Base-by-base conservation (phyloP, 2,888 invertebrate species). In the Latheticus oryzae region DNA sequence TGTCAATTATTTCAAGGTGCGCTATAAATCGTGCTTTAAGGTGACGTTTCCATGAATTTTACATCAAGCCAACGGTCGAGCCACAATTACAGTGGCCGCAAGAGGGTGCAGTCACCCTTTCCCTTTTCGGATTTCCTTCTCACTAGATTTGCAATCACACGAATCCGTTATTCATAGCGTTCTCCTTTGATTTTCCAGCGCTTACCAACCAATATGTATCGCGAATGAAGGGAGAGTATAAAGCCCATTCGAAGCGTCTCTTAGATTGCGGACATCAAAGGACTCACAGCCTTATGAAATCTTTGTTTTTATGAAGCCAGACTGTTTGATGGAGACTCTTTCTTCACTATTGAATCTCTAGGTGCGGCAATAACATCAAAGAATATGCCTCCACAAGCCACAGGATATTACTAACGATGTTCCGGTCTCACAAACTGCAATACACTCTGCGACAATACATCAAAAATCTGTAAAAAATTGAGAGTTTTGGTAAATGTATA, bases 1-100 rank as follows among this genome's bases (percentile, higher is more conserved):
- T 70, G 73, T 74, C 73, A 74, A 73, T 73, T 75, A 74, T 73
- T 72, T 71, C 68, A 70, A 73, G 73, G 69, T 70, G 64, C 60
- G 68, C 70, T 59, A 73, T 75, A 75, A 75, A 75, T 75, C 69
- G 71, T 64, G 61, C 62, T 66, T 68, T 66, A 72, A 73, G 70
- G 71, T 73, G 73, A 73, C 73, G 67, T 66, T 63, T 68, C 69
- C 74, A 76, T 76, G 75, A 76, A 76, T 76, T 75, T 76, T 74
- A 72, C 75, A 76, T 74, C 69, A 65, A 37, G 63, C 61, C 63
- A 55, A 60, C 66, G 70, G 70, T 66, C 68, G 64, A 71, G 69
- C 66, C 65, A 68, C 73, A 75, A 74, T 76, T 75, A 74, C 67
- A 66, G 19, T 16, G 51, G 33, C 28, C 28, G 28, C 28, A 9